Conservation (phyloP, 2,113 vertebrate genomes). For the Eubucco bourcierii region DNA sequence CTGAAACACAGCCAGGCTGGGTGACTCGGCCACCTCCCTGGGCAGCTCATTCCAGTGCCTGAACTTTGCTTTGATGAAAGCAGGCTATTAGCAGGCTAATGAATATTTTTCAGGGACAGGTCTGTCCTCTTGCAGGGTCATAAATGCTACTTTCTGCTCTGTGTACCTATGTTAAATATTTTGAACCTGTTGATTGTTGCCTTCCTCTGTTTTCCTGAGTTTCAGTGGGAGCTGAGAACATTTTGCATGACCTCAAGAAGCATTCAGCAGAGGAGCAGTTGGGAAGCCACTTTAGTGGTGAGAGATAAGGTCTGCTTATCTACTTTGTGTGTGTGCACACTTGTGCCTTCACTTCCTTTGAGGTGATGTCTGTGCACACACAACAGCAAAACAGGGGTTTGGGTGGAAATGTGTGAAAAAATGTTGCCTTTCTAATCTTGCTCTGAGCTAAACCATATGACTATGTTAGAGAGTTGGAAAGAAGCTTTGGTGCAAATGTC, state of each 20-base stretch:
- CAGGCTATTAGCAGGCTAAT: background rate
- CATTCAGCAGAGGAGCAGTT: slow-evolving; percentile 2
- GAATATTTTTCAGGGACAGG: slow-evolving; percentile 6
- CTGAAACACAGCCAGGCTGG: too few relatives aligned
- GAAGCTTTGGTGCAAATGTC: slow-evolving; percentile 41
- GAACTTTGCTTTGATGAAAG: background rate
- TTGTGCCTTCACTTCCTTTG: background rate
- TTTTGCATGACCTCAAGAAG: background rate
- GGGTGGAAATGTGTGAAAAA: slow-evolving; percentile 51
- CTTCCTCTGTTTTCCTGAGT: background rate
- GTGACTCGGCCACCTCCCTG: too few relatives aligned
- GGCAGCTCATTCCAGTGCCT: too few relatives aligned
- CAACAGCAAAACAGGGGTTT: slow-evolving; percentile 31
- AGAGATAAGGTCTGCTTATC: slow-evolving; percentile 42
- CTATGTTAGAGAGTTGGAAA: slow-evolving; percentile 43
- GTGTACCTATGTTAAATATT: background rate
- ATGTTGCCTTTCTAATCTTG: slow-evolving; percentile 52
- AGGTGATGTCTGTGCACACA: background rate
- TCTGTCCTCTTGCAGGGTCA: background rate
- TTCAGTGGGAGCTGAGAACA: background rate
- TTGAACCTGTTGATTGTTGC: background rate
- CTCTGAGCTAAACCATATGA: slow-evolving; percentile 56
- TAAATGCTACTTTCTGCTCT: background rate
- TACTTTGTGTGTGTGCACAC: background rate
- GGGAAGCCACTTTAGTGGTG: background rate